Evolutionary conservation across 2,797 vertebrate species (phyloP), one percentile per base, ranked within the genome.

Genomic region (Urophycis tenuis): DNA sequence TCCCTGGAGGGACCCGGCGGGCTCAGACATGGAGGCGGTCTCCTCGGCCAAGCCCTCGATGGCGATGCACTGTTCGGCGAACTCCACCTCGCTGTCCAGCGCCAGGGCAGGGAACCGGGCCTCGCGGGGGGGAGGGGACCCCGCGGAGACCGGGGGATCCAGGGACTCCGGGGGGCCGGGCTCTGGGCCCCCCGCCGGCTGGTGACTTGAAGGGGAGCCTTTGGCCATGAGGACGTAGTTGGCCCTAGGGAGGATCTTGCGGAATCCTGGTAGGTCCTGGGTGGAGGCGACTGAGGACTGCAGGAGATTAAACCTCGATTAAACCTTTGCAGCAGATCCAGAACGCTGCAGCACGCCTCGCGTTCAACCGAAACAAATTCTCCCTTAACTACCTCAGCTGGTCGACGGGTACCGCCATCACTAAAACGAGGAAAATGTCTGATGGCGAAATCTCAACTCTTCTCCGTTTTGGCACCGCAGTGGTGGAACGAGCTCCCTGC

Each of bases 231-330:
- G 90, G 60, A 97, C 93, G 17, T 96, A 98, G 84, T 93, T 95
- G 0, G 96, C 93, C 85, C 97, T 95, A 49, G 98, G 98, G 17
- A 97, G 95, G 87, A 99, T 99, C 92, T 95, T 98, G 72, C 97
- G 95, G 85, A 98, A 99, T 79, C 98, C 98, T 76, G 97, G 96
- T 80, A 97, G 89, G 81, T 98, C 95, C 72, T 95, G 89, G 31
- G 92, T 91, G 32, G 90, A 86, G 5, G 79, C 82, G 71, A 76
- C 71, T 34, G 89, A 87, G 0, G 87, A 83, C 88, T 93, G 86
- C 33, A 34, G 89, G 76, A 79, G 32, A 77, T 86, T 94, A 89
- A n/a, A n/a, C n/a, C n/a, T n/a, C n/a, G n/a, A n/a, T n/a, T n/a
- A n/a, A n/a, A n/a, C n/a, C n/a, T n/a, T n/a, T n/a, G n/a, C n/a